These are phyloP conservation scores for Gallinago nigripennis DNA, from an alignment of 2,797 vertebrate species.

Conservation along the genomic window DNA sequence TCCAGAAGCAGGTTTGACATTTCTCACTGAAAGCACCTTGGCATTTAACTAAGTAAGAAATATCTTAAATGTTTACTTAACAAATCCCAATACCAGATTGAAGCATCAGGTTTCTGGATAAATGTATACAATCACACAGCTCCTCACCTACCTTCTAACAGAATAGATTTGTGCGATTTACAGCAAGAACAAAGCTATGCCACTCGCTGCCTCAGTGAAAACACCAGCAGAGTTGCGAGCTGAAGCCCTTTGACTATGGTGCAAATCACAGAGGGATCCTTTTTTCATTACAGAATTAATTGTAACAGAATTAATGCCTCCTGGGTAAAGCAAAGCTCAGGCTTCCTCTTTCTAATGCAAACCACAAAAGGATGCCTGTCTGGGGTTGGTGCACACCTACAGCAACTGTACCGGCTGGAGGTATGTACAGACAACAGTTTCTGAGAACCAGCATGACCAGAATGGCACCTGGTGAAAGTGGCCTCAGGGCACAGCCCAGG, in stretches of 20 bases:
- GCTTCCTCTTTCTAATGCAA: neutral
- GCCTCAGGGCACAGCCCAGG: neutral
- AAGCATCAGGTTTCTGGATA: neutral
- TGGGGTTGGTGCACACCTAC: neutral
- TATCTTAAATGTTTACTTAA: neutral
- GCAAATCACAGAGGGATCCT: neutral
- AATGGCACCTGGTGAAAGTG: neutral
- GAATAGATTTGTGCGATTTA: neutral
- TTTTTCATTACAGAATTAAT: neutral
- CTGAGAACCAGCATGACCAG: neutral
- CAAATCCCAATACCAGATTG: neutral
- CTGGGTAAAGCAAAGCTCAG: neutral
- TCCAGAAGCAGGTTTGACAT: neutral
- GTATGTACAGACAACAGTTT: neutral
- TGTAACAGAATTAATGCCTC: neutral
- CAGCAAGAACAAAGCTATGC: neutral
- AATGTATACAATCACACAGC: neutral
- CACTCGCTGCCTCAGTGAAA: neutral
- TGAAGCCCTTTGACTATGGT: neutral
- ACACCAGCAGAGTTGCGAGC: neutral
- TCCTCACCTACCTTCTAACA: neutral
- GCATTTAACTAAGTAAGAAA: neutral
- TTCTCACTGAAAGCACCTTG: neutral
- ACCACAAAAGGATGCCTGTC: neutral
- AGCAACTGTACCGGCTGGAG: neutral